A percentile compares a stretch with the other conserved stretches of the same genome.
phyloP scores from a whole-genome alignment of 2,888 invertebrate species.

The Notocelia uddmanniana region DNA sequence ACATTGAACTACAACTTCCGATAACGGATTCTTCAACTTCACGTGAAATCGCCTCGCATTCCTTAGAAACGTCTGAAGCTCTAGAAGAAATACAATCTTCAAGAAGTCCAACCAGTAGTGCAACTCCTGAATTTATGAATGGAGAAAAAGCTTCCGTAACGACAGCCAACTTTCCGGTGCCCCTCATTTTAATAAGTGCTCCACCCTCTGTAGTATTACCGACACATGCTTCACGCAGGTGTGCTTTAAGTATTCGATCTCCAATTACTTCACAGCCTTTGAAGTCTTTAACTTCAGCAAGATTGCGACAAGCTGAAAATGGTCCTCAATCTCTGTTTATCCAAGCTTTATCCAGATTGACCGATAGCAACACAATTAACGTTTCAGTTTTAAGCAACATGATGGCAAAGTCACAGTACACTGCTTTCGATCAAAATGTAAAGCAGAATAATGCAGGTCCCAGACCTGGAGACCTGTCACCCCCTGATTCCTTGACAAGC shows the following conservation, averaged over 20 bases:
- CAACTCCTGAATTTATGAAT: not conserved
- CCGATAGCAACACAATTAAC: constrained; percentile 61
- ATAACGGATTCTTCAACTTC: constrained; percentile 21
- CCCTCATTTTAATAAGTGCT: constrained; percentile 34
- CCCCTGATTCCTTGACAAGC: constrained; percentile 73
- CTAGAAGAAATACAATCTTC: not conserved
- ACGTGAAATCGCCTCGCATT: constrained; percentile 33
- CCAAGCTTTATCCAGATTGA: constrained; percentile 70
- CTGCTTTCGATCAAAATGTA: constrained; percentile 33
- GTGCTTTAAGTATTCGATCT: constrained; percentile 43
- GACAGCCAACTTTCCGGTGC: constrained; percentile 17
- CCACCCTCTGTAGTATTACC: constrained; percentile 19
- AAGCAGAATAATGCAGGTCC: constrained; percentile 40
- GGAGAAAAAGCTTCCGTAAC: constrained; percentile 4
- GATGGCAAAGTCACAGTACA: constrained; percentile 45
- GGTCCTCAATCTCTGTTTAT: constrained; percentile 69
- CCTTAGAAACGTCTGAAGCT: constrained; percentile 20
- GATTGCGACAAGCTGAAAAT: constrained; percentile 47
- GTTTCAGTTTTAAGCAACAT: constrained; percentile 54
- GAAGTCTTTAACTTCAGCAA: constrained; percentile 53
- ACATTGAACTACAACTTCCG: constrained; percentile 19
- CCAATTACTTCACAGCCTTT: constrained; percentile 52
- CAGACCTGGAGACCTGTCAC: constrained; percentile 60
- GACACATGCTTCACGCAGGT: constrained; percentile 9
- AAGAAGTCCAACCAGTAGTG: not conserved